Percentiles rank a stretch among this genome's conserved stretches.
Conservation (phyloP, 2,113 vertebrate species). For the Piliocolobus tephrosceles region DNA sequence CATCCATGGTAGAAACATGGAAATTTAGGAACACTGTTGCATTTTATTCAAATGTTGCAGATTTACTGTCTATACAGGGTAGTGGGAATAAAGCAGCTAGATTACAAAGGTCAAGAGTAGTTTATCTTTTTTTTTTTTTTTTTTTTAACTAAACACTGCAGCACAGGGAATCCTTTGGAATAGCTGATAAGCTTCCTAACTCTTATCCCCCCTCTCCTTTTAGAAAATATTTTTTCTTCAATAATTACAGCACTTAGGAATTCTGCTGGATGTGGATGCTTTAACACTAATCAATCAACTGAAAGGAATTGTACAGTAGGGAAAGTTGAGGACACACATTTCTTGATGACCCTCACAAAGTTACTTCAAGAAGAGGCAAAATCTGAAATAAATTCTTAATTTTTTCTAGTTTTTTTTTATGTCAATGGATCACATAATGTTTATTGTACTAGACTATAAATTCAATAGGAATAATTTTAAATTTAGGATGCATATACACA, state of each 20-base stretch:
- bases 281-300: neutral
- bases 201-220: neutral
- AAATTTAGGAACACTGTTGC: neutral
- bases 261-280: neutral
- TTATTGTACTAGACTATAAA: neutral
- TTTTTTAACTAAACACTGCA: neutral
- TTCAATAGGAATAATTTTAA: neutral
- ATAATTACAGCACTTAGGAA: neutral
- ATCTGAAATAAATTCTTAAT: neutral
- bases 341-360: neutral
- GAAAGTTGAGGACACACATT: neutral
- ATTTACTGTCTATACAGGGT: neutral
- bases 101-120: neutral
- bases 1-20: neutral
- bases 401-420: neutral
- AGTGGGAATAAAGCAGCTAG: neutral
- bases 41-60: neutral
- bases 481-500: conserved; percentile 31
- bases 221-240: neutral
- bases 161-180: neutral
- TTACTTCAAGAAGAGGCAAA: neutral
- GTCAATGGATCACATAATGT: neutral
- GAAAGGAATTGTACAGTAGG: neutral
- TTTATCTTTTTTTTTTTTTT: neutral
- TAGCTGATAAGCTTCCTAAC: neutral